Evolutionary conservation across 1,140 invertebrate genomes (phyloP), one percentile per base, ranked within the genome.

Genomic region (Bursaphelenchus mucronatus): DNA sequence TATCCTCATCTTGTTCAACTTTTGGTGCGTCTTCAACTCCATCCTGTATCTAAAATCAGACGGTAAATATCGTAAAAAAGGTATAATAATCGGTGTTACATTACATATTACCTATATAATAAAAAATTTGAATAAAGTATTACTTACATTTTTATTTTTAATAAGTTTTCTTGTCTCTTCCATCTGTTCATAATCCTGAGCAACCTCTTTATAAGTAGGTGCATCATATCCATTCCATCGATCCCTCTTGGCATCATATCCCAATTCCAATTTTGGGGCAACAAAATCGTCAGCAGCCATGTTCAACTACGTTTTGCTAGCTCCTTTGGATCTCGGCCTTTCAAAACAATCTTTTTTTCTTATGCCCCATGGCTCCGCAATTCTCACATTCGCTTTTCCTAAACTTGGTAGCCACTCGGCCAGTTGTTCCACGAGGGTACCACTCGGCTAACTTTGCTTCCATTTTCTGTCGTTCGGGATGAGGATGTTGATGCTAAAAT

Each of bases 161-260:
- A 79, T 70, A 3, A 78, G 19, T 63, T 81, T 81, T n/a, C 76
- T 51, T 8, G 76, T 67, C 49, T 92, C 90, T 82, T 95, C 92
- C 0, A 92, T 91, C 83, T 95, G 94, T 84, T 95, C 94, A 73
- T 94, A 92, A 79, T 94, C 92, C 82, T 81, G 64, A 17, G 74
- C 66, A 21, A 94, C 91, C 74, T 91, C 88, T 63, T 69, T 30
- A 78, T 95, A 92, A 68, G 93, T 89, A 0, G 87, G 85, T 0
- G 92, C 88, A 85, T 98, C 90, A 79, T 95, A 97, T 0, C 94
- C 93, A 82, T 93, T 94, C 95, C 96, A 99, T 39, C 94, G 84
- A 83, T 98, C 95, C 13, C 95, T 83, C 84, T 98, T 99, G 0
- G 82, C 83, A 59, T 84, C 84, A 72, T 79, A 85, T 61, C 79